phyloP scores from a whole-genome alignment of 2,113 vertebrate genomes.

The Murina feae region DNA sequence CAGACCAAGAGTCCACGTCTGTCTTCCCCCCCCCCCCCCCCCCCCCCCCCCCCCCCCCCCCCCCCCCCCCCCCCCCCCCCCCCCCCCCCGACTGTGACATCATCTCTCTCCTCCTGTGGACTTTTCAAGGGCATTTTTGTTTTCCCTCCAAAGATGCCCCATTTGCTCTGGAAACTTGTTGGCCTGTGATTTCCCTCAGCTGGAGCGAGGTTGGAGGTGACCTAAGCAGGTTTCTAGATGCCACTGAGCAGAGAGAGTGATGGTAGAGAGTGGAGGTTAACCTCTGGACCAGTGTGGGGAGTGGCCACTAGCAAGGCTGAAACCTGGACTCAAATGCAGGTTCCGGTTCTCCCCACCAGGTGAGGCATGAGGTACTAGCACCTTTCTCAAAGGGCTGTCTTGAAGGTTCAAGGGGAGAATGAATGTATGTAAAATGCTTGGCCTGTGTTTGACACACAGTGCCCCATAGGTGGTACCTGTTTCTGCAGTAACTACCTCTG shows the following conservation, averaged over 20 bases:
- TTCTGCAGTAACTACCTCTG: not conserved
- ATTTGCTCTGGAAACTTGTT: not conserved
- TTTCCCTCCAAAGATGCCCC: not conserved
- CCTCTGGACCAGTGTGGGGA: not conserved
- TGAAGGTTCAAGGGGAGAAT: not conserved
- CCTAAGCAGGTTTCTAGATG: not conserved
- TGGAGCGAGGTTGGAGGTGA: not conserved
- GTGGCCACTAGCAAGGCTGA: not conserved
- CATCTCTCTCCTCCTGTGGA: not conserved
- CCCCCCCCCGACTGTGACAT: too few relatives aligned
- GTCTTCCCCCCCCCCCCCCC: conserved; percentile 14
- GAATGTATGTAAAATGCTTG: not conserved
- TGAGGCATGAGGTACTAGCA: accelerated
- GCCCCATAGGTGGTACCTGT: not conserved
- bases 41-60: too few relatives aligned
- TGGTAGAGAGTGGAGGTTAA: not conserved
- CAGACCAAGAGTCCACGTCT: not conserved
- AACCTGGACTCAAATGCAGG: not conserved
- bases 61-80: too few relatives aligned
- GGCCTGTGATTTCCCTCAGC: not conserved
- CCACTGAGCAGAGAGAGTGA: not conserved
- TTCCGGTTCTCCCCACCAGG: not conserved
- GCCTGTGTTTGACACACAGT: accelerated
- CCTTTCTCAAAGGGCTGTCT: not conserved
- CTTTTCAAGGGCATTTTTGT: conserved; percentile 56